Conservation (phyloP, 2,888 invertebrate species). For the Drosophila tanythrix region DNA sequence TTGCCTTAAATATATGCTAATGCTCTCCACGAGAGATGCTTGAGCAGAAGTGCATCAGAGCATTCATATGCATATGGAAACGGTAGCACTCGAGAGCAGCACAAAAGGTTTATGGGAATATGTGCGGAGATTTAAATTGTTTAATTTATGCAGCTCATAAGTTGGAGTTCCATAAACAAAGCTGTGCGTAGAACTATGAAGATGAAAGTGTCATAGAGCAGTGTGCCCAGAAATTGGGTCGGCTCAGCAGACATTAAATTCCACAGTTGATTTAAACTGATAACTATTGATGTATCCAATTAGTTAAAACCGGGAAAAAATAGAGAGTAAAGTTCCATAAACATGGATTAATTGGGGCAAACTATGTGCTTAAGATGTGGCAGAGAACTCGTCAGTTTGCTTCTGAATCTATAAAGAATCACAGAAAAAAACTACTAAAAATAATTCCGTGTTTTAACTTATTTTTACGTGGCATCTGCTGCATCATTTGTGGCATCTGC, state of each 20-base stretch:
- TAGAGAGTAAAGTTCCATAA: conserved; percentile 1
- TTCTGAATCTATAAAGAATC: background rate
- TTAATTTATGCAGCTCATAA: conserved; percentile 50
- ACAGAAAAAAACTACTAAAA: background rate
- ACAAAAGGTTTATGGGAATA: conserved; percentile 44
- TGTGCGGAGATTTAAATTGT: conserved; percentile 29
- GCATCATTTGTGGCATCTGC: background rate
- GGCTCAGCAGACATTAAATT: conserved; percentile 36
- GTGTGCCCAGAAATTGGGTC: conserved; percentile 36
- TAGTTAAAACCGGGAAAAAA: conserved; percentile 13
- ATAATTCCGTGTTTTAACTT: background rate
- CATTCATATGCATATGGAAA: conserved; percentile 57
- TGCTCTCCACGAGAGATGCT: conserved; percentile 28
- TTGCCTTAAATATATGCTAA: conserved; percentile 40
- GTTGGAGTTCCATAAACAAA: background rate
- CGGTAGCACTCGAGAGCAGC: conserved; percentile 65
- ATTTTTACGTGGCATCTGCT: background rate
- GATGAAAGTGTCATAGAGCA: conserved; percentile 51
- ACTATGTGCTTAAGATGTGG: background rate
- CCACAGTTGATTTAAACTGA: conserved; percentile 19
- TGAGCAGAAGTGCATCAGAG: conserved; percentile 9
- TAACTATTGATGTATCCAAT: conserved; percentile 23
- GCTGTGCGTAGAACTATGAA: conserved; percentile 14
- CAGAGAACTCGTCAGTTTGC: background rate
- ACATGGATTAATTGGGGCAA: conserved; percentile 25